A percentile compares a stretch with the other conserved stretches of the same genome.
phyloP scores from a whole-genome alignment of 2,888 invertebrate species.

The Ryuthela nishihirai region DNA sequence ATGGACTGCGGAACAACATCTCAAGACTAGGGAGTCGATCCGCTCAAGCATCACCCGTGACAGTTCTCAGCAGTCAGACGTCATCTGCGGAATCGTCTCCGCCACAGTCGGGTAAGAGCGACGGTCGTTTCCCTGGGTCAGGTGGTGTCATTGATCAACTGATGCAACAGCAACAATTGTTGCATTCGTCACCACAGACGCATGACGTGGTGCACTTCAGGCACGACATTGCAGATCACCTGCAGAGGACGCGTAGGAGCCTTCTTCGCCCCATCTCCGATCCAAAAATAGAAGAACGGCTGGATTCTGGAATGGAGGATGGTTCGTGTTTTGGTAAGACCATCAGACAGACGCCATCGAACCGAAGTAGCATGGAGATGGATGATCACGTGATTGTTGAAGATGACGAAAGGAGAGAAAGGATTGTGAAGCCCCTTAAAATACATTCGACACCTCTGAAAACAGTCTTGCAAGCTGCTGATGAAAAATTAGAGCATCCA shows the following conservation, averaged over 20 bases:
- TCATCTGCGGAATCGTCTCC: conserved; percentile 35
- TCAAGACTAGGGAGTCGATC: conserved; percentile 32
- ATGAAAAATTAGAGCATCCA: too few relatives aligned
- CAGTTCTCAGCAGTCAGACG: conserved; percentile 29
- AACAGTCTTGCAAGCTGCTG: too few relatives aligned
- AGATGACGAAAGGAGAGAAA: too few relatives aligned
- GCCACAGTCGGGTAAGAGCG: conserved; percentile 27
- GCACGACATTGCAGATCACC: conserved; percentile 3
- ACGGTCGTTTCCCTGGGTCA: conserved; percentile 25
- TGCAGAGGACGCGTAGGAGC: conserved; percentile 6
- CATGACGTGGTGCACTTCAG: background rate
- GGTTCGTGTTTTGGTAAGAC: too few relatives aligned
- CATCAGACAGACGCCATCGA: too few relatives aligned
- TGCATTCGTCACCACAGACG: background rate
- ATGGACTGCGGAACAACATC: conserved; percentile 20
- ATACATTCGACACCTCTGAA: too few relatives aligned
- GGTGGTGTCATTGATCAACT: conserved; percentile 19
- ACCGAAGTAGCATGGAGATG: too few relatives aligned
- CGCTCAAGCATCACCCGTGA: conserved; percentile 38
- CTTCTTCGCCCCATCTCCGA: conserved; percentile 23
- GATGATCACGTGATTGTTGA: too few relatives aligned
- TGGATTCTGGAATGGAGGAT: too few relatives aligned
- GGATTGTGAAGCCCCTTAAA: too few relatives aligned
- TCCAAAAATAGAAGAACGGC: conserved; percentile 21
- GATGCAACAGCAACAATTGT: conserved; percentile 19